Evolutionary conservation across 2,113 vertebrate genomes (phyloP).

Genomic region (Petrocephalus zakoni): DNA sequence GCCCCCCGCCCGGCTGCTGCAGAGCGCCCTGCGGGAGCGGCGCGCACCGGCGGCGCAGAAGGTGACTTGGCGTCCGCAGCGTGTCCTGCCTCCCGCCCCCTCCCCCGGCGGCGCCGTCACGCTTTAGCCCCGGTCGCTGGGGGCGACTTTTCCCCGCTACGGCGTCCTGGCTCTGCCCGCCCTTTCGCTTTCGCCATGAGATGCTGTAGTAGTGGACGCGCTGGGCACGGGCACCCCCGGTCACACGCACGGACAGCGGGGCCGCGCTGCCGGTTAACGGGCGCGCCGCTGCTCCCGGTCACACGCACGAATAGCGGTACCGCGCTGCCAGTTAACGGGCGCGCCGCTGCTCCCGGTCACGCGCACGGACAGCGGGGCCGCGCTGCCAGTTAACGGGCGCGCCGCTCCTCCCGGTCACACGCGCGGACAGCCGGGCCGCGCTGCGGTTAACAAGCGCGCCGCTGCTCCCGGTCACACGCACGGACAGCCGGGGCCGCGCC

Average conservation of each 20-base stretch:
- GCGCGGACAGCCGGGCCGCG: not conserved
- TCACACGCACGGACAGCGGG: not conserved
- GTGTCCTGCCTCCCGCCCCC: conserved; percentile 38
- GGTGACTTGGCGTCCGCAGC: conserved; percentile 55
- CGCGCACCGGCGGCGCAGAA: conserved; percentile 34
- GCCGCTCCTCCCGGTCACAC: not conserved
- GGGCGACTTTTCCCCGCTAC: too few relatives aligned
- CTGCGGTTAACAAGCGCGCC: too few relatives aligned
- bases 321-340: not conserved
- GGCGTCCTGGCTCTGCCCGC: not conserved
- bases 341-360: not conserved
- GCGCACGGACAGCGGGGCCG: not conserved
- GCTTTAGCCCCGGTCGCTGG: not conserved
- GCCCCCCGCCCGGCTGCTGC: conserved; percentile 41
- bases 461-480: too few relatives aligned
- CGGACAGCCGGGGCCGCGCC: too few relatives aligned
- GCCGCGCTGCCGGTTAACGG: not conserved
- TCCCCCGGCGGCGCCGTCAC: not conserved
- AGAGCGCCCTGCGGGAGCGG: conserved; percentile 53
- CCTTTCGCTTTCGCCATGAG: not conserved
- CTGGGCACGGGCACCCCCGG: not conserved
- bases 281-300: not conserved
- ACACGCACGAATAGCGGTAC: not conserved
- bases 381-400: too few relatives aligned
- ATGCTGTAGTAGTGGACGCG: not conserved